These are phyloP conservation scores for Lophius piscatorius DNA, from an alignment of 2,113 vertebrate genomes.

Conservation along the genomic window DNA sequence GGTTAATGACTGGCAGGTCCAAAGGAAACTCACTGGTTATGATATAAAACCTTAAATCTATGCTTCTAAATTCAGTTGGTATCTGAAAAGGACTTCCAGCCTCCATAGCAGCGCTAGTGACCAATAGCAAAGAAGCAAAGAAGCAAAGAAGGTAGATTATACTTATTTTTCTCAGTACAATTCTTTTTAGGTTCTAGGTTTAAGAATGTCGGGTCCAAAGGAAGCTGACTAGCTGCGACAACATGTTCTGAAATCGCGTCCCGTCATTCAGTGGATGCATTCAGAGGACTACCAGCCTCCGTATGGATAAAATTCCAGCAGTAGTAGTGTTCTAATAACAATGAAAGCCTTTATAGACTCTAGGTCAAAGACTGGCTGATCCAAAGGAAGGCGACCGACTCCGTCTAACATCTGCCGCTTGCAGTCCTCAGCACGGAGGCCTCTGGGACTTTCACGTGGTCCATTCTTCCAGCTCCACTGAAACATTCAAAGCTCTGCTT, in stretches of 20 bases:
- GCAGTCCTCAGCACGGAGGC: constrained; percentile 64
- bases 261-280: background rate
- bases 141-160: no score
- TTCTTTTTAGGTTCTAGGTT: no score
- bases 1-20: no score
- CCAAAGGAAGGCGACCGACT: constrained; percentile 27
- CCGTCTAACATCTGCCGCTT: constrained; percentile 67
- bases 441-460: constrained; percentile 77
- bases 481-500: constrained; percentile 83
- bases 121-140: no score
- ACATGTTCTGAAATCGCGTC: background rate
- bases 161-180: no score
- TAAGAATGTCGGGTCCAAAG: no score
- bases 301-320: background rate
- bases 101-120: no score
- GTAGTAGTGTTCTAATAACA: constrained; percentile 10
- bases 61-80: no score
- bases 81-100: no score
- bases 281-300: constrained; percentile 1
- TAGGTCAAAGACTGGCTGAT: constrained; percentile 41
- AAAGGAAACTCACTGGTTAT: no score
- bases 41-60: no score
- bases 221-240: background rate
- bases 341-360: constrained; percentile 34
- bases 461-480: constrained; percentile 71